Conservation (phyloP, 2,797 vertebrate genomes). For the Micropoecilia bifurca region DNA sequence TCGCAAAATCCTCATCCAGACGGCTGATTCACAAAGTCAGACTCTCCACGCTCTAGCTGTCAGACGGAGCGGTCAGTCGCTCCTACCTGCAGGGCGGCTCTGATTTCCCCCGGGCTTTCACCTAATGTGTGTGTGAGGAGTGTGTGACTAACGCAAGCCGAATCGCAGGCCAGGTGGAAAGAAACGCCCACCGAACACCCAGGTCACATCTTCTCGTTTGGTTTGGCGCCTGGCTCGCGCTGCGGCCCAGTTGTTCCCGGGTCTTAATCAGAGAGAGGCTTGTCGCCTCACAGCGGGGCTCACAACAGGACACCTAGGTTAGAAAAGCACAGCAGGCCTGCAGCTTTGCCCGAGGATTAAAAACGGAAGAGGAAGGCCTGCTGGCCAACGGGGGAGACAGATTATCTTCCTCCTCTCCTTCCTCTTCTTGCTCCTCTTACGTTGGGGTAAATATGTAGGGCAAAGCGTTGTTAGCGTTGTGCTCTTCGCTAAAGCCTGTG, state of each 20-base stretch:
- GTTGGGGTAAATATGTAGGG: not conserved
- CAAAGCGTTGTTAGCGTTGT: not conserved
- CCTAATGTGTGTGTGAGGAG: slow-evolving; percentile 53
- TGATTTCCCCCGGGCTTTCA: slow-evolving; percentile 60
- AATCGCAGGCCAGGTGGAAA: slow-evolving; percentile 67
- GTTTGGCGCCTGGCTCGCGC: slow-evolving; percentile 28
- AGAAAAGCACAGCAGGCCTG: slow-evolving; percentile 32
- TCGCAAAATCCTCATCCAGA: slow-evolving; percentile 42
- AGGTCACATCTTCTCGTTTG: slow-evolving; percentile 24
- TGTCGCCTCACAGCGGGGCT: slow-evolving; percentile 33
- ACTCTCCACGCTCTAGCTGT: slow-evolving; percentile 40
- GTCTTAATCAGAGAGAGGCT: slow-evolving; percentile 41
- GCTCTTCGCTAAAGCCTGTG: not conserved
- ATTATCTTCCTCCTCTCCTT: slow-evolving; percentile 61
- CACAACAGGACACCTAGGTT: slow-evolving; percentile 38
- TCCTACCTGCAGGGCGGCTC: slow-evolving; percentile 61
- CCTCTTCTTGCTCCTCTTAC: slow-evolving; percentile 17
- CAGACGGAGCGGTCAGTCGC: slow-evolving; percentile 31
- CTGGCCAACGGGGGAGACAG: slow-evolving; percentile 38
- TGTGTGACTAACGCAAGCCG: slow-evolving; percentile 63
- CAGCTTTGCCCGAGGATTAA: slow-evolving; percentile 72
- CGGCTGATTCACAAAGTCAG: slow-evolving; percentile 47
- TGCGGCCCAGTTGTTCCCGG: slow-evolving; percentile 25
- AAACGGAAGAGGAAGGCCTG: slow-evolving; percentile 50
- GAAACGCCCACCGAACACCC: slow-evolving; percentile 49